phyloP scores from a whole-genome alignment of 1,140 invertebrate genomes.

The Drosophila busckii region DNA sequence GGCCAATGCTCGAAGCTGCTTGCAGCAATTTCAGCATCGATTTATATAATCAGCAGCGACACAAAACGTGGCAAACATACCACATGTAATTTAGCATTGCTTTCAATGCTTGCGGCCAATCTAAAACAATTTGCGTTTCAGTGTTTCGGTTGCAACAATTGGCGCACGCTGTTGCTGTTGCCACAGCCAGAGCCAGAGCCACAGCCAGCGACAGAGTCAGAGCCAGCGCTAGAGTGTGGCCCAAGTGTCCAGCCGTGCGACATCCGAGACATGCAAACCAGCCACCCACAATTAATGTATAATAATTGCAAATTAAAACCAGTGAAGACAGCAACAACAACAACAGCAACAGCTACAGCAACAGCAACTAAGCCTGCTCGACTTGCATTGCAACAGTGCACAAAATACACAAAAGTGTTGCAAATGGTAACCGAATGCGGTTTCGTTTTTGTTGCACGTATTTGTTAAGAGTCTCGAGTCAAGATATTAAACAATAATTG shows the following conservation, averaged over 20 bases:
- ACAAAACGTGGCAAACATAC: conserved; percentile 73
- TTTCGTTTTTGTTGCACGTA: conserved; percentile 25
- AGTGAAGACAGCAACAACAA: conserved; percentile 27
- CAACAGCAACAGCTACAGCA: background rate
- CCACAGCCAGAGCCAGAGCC: background rate
- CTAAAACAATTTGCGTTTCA: conserved; percentile 71
- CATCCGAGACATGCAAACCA: conserved; percentile 57
- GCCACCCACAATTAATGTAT: conserved; percentile 73
- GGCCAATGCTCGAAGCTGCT: conserved; percentile 6
- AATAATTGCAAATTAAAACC: conserved; percentile 68
- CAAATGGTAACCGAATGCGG: conserved; percentile 50
- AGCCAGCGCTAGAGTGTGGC: background rate
- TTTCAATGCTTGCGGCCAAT: conserved; percentile 34
- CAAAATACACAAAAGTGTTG: conserved; percentile 64
- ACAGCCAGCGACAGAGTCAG: background rate
- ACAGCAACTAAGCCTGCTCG: conserved; percentile 9
- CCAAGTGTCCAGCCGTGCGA: conserved; percentile 15
- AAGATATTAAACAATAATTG: conserved; percentile 77
- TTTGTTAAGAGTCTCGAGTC: conserved; percentile 56
- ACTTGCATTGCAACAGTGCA: conserved; percentile 48
- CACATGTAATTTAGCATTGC: conserved; percentile 46
- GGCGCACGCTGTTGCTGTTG: conserved; percentile 2
- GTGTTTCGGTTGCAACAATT: conserved; percentile 30
- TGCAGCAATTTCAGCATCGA: conserved; percentile 43
- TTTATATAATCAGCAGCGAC: conserved; percentile 73